Percentiles rank a stretch among this genome's conserved stretches.
phyloP scores from a whole-genome alignment of 2,113 vertebrate genomes.

The Myrmecobius fasciatus region DNA sequence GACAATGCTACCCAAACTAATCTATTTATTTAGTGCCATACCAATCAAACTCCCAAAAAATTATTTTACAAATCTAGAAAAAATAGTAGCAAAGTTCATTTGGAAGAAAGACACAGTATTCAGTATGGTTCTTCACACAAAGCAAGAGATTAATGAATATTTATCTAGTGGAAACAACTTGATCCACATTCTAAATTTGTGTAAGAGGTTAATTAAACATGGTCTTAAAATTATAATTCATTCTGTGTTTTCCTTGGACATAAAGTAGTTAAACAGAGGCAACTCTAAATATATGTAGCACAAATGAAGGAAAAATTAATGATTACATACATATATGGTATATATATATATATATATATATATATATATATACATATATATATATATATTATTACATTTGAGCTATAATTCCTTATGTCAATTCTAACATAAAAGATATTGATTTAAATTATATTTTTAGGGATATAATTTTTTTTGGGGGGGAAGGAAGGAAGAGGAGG shows the following conservation, averaged over 20 bases:
- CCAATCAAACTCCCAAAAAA: too few species aligned
- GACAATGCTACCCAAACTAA: too few species aligned
- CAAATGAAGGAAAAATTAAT: not conserved
- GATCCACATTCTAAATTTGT: not conserved
- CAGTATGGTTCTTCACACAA: not conserved
- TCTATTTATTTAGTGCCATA: too few species aligned
- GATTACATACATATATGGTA: not conserved
- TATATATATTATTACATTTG: not conserved
- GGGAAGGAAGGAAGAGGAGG: too few species aligned
- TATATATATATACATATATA: too few species aligned
- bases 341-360: not conserved
- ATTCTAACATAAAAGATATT: not conserved
- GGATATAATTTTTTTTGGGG: not conserved
- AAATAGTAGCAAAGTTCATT: too few species aligned
- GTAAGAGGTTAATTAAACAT: not conserved
- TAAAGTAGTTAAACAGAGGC: not conserved
- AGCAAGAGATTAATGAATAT: not conserved
- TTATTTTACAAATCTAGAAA: too few species aligned
- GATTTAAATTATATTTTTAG: not conserved
- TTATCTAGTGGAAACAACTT: not conserved
- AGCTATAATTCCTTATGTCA: not conserved
- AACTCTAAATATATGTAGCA: not conserved
- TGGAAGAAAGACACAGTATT: too few species aligned
- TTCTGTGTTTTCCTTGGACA: not conserved
- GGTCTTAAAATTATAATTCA: not conserved